Base-by-base conservation (phyloP, 2,113 vertebrate species). In the Ictidomys tridecemlineatus region DNA sequence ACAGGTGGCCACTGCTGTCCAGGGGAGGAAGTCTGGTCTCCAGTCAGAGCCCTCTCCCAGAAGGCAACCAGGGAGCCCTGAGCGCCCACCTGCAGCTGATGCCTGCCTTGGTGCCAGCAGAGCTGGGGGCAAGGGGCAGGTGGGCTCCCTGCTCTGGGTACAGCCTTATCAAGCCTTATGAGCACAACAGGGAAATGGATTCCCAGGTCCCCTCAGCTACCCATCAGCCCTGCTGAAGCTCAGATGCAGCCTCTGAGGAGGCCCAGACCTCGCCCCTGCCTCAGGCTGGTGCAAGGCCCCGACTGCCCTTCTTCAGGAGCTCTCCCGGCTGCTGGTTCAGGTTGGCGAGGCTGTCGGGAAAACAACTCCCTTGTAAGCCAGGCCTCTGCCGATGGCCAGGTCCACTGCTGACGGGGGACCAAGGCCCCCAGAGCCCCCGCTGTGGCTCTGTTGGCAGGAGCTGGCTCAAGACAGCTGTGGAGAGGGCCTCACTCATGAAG, bases 41-140 rank as follows among this genome's bases (percentile, higher is more conserved):
- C 2, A 20, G 8, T 4, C 45, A 51, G 28, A 37, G 2, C 30
- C 32, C 48, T 45, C 16, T 20, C 37, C 0, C 5, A 65, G 0
- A 30, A 0, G 32, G 51, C 30, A 86, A 12, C 16, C 5, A 26
- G 56, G 10, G 18, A 3, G 45, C 37, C 45, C 17, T 20, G 14
- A 0, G 34, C 3, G 1, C 61, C 2, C 0, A 28, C 13, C 1
- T 0, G 37, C 1, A 0, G 10, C n/a, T 1, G 2, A 9, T 28
- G 13, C 18, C 20, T 51, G 11, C 12, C 13, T 7, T 0, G 2
- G 17, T 1, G 3, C 42, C 16, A 16, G 24, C n/a, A 28, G 48
- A 20, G 39, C 1, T 48, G 37, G 8, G 4, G 2, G 12, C 89
- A 45, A 8, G 5, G 1, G 17, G 13, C 0, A 0, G 2, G 12